Evolutionary conservation across 1,140 invertebrate genomes (phyloP).

Genomic region (Drosophila tsacasi): DNA sequence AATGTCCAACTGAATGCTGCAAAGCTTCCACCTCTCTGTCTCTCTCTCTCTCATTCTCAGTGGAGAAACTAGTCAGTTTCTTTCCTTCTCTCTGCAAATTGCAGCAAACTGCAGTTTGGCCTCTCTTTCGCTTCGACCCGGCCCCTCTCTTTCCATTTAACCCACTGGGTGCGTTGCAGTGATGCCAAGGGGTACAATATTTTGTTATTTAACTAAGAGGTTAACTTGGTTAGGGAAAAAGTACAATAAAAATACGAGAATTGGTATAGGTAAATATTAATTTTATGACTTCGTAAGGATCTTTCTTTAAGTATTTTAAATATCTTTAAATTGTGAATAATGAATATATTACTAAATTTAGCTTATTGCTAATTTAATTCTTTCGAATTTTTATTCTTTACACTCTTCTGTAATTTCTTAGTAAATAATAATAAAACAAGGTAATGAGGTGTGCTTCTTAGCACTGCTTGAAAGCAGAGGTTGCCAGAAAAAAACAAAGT

Average conservation of each 20-base stretch:
- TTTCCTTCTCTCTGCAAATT: constrained; percentile 28
- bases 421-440: too few species aligned
- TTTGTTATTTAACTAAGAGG: not conserved
- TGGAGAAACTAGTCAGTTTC: constrained; percentile 5
- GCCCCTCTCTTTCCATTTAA: constrained; percentile 24
- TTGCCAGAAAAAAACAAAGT: too few species aligned
- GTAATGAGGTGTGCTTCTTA: too few species aligned
- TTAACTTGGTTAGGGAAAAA: not conserved
- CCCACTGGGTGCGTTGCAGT: constrained; percentile 22
- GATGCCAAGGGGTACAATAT: constrained; percentile 14
- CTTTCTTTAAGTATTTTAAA: not conserved
- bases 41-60: constrained; percentile 8
- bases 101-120: constrained; percentile 35
- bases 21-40: constrained; percentile 32
- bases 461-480: too few species aligned
- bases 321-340: not conserved
- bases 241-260: not conserved
- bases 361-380: too few species aligned
- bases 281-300: too few species aligned
- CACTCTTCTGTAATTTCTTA: too few species aligned
- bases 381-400: too few species aligned
- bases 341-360: too few species aligned
- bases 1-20: constrained; percentile 46
- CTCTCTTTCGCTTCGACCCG: constrained; percentile 27
- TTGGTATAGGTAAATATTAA: not conserved